phyloP scores from a whole-genome alignment of 53 echinoderm and acorn worm genomes.

The Hippasteria phrygiana region DNA sequence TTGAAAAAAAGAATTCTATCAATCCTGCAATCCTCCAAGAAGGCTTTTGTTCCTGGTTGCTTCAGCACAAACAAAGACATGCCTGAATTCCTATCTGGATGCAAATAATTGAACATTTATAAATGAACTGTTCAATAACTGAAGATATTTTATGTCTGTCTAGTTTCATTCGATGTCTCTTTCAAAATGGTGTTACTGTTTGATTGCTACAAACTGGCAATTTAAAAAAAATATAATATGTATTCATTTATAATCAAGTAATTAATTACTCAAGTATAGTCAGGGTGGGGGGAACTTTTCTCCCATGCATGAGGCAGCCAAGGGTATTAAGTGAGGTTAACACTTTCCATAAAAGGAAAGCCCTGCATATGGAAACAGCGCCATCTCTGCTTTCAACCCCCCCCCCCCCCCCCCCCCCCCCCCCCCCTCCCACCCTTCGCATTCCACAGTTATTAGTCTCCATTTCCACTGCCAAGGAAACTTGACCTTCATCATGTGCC shows the following conservation, averaged over 20 bases:
- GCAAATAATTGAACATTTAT: too few species aligned
- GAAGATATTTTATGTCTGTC: too few species aligned
- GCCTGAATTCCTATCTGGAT: too few species aligned
- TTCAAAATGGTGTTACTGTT: too few species aligned
- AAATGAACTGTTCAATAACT: too few species aligned
- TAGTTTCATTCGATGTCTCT: too few species aligned
- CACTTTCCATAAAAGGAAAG: slow-evolving; percentile 55
- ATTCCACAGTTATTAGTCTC: slow-evolving; percentile 62
- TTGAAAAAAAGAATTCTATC: too few species aligned
- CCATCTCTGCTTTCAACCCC: slow-evolving; percentile 17
- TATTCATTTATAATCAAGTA: slow-evolving; percentile 11
- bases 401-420: not conserved
- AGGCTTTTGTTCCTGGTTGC: too few species aligned
- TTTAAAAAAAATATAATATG: too few species aligned
- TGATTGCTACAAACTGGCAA: too few species aligned
- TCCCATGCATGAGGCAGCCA: not conserved
- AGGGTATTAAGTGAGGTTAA: slow-evolving; percentile 13
- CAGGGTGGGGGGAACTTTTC: not conserved
- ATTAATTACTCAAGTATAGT: not conserved
- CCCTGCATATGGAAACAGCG: not conserved
- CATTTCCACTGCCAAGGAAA: slow-evolving; percentile 20
- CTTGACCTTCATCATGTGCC: slow-evolving; percentile 46
- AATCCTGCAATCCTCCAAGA: too few species aligned
- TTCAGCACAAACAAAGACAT: too few species aligned
- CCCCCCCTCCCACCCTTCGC: slow-evolving; percentile 4